Conservation (phyloP, 2,888 invertebrate genomes). For the Xestia sexstrigata region DNA sequence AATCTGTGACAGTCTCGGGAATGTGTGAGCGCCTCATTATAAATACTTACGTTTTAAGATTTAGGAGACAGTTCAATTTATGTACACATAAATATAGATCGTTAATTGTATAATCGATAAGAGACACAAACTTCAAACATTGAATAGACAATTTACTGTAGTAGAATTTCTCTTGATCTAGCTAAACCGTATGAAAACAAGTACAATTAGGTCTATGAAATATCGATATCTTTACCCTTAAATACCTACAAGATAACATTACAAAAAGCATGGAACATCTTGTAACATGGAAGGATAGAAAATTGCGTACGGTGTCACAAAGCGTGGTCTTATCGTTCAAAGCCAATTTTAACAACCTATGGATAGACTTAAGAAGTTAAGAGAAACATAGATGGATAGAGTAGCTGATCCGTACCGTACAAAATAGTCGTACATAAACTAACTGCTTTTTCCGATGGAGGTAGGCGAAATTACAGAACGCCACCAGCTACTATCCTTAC, state of each 20-base stretch:
- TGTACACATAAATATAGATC: neutral
- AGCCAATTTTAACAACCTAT: neutral
- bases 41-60: constrained; percentile 24
- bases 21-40: constrained; percentile 33
- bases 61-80: constrained; percentile 26
- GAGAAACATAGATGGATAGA: neutral
- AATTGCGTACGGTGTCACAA: neutral
- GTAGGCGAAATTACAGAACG: neutral
- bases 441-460: neutral
- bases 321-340: neutral
- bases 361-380: neutral
- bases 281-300: no score
- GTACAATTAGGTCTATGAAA: neutral
- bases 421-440: neutral
- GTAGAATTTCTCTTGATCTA: neutral
- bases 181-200: neutral
- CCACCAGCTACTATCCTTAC: neutral
- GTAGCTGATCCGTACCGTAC: neutral
- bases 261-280: no score
- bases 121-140: constrained; percentile 13
- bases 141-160: neutral
- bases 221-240: no score
- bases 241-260: neutral
- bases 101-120: constrained; percentile 15
- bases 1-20: constrained; percentile 23